Evolutionary conservation across 2,113 vertebrate species (phyloP), one percentile per base, ranked within the genome.

Genomic region (Pelvicachromis taeniatus): DNA sequence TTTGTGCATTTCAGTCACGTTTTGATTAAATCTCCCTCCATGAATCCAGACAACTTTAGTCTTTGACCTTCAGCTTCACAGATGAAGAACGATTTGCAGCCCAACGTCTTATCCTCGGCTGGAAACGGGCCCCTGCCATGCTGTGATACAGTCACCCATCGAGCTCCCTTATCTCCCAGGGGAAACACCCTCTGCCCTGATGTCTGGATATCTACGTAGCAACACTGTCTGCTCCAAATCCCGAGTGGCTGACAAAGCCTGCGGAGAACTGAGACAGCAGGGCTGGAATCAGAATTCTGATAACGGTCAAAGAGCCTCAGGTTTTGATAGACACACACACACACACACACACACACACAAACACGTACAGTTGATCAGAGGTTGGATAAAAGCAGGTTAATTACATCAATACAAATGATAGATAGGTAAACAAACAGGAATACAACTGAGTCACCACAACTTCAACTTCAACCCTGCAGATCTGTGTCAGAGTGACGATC

Each of bases 41-140:
- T 54, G 63, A 83, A 65, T 85, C 73, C 50, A 85, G 56, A 88
- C 82, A 81, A 85, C 65, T 87, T 91, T 63, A 70, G 38, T 90
- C 59, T 89, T 79, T 87, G 85, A 93, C 89, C 85, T 92, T 89
- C 84, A 89, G n/a, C 80, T 90, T 53, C 21, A 48, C 55, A 79
- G 81, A 85, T 56, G 85, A 82, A 35, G 33, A 89, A 68, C 21
- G 48, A 75, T 79, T 58, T 91, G 75, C 80, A 79, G 88, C 59
- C 82, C 61, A 45, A 73, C 8, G 38, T 35, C 63, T 85, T 59
- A 81, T 77, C 80, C 58, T 12, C 3, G 26, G 77, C 88, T 86
- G 53, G 42, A 91, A 54, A 54, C 35, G 11, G 70, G 78, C 52
- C 77, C 68, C 58, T 42, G 50, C 70, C 89, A 33, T 3, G 85